phyloP scores from a whole-genome alignment of 1,140 invertebrate species.

The Lordiphosa stackelbergi region DNA sequence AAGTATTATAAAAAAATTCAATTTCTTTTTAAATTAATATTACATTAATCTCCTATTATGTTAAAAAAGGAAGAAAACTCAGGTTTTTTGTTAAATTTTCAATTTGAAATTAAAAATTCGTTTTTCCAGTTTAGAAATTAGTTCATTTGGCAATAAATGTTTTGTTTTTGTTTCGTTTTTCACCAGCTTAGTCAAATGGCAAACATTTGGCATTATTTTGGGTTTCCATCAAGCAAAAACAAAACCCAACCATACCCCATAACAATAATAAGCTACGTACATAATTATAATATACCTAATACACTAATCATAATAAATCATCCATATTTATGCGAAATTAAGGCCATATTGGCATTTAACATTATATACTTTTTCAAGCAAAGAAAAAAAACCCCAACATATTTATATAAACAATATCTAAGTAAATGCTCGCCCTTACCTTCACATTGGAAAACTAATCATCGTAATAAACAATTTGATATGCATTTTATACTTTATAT shows the following conservation, averaged over 20 bases:
- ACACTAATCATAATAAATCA: slow-evolving; percentile 16
- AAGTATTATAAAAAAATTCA: slow-evolving; percentile 61
- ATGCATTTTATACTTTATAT: slow-evolving; percentile 69
- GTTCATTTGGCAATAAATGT: slow-evolving; percentile 13
- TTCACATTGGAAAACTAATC: slow-evolving; percentile 19
- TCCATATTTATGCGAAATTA: slow-evolving; percentile 37
- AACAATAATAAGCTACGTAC: slow-evolving; percentile 50
- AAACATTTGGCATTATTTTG: slow-evolving; percentile 43
- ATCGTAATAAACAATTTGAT: slow-evolving; percentile 49
- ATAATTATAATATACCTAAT: slow-evolving; percentile 25
- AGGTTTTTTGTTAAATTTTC: slow-evolving; percentile 48
- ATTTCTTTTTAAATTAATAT: slow-evolving; percentile 44
- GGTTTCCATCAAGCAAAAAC: slow-evolving; percentile 28
- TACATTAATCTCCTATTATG: slow-evolving; percentile 32
- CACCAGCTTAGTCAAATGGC: slow-evolving; percentile 31
- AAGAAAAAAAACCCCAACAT: slow-evolving; percentile 3
- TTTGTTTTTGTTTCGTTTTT: slow-evolving; percentile 32
- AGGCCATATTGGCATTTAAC: slow-evolving; percentile 63
- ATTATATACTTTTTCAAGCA: slow-evolving; percentile 13
- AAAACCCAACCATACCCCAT: slow-evolving; percentile 29
- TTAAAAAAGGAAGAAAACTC: slow-evolving; percentile 20
- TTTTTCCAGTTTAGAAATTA: slow-evolving; percentile 21
- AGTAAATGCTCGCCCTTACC: slow-evolving; percentile 33
- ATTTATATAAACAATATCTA: slow-evolving; percentile 39
- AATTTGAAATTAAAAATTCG: slow-evolving; percentile 19